phyloP scores from a whole-genome alignment of 2,888 invertebrate species.

The Rhopalosiphum nymphaeae region DNA sequence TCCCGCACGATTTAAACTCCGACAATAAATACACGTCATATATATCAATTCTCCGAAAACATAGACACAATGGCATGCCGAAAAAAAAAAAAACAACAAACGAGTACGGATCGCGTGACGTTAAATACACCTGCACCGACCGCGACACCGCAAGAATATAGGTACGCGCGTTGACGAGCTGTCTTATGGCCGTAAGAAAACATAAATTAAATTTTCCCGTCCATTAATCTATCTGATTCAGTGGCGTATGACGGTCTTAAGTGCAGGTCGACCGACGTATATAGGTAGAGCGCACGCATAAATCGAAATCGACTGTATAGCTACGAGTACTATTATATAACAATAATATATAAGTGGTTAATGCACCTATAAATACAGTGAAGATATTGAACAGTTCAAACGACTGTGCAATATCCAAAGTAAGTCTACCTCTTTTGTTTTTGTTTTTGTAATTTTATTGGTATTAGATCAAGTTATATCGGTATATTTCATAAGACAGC shows the following conservation, averaged over 20 bases:
- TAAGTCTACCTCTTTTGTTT: neutral
- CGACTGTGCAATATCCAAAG: neutral
- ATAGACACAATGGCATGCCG: neutral
- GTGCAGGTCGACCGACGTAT: neutral
- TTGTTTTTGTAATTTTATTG: neutral
- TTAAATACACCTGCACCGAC: neutral
- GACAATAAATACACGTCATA: neutral
- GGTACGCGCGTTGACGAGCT: neutral
- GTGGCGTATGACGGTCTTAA: neutral
- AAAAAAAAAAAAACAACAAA: slow-evolving; percentile 27
- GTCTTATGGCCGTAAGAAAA: slow-evolving; percentile 7
- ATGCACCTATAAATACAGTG: neutral
- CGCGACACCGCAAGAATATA: neutral
- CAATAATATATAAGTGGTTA: neutral
- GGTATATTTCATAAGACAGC: neutral
- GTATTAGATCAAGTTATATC: neutral
- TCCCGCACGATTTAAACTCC: neutral
- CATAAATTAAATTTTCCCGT: slow-evolving; percentile 52
- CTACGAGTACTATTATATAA: neutral
- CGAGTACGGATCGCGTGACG: slow-evolving; percentile 43
- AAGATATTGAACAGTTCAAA: neutral
- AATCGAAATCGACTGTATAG: slow-evolving; percentile 20
- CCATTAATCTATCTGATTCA: slow-evolving; percentile 42
- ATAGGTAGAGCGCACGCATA: neutral
- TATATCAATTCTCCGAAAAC: neutral